phyloP scores from a whole-genome alignment of 2,797 vertebrate species.

The Prunella strophiata region DNA sequence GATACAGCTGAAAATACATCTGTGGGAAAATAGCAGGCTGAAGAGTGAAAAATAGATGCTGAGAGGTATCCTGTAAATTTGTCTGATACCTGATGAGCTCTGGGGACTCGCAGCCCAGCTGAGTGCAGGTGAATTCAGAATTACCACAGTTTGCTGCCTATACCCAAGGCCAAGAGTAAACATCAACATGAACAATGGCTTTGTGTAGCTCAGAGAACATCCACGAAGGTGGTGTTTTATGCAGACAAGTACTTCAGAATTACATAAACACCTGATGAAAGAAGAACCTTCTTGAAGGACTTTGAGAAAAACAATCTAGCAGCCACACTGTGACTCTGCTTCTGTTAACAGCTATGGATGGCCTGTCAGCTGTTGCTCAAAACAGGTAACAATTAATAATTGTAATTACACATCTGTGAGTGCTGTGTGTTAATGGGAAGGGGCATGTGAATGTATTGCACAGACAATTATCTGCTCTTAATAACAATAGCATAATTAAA shows the following conservation, averaged over 20 bases:
- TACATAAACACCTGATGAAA: not conserved
- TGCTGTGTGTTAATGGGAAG: not conserved
- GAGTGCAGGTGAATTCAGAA: not conserved
- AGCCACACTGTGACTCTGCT: not conserved
- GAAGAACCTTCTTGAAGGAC: not conserved
- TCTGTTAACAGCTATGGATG: not conserved
- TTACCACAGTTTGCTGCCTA: rapidly evolving
- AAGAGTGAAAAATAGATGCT: not conserved
- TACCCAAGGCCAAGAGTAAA: not conserved
- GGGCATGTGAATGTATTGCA: not conserved
- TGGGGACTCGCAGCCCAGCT: not conserved
- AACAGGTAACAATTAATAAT: not conserved
- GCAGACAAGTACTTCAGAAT: not conserved
- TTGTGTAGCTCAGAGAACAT: not conserved
- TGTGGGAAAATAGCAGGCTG: not conserved
- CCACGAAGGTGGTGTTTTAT: not conserved
- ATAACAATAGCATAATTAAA: not conserved
- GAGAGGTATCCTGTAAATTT: not conserved
- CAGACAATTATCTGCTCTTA: not conserved
- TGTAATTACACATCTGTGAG: not conserved
- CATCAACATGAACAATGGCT: not conserved
- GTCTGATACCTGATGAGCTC: not conserved
- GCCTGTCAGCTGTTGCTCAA: not conserved
- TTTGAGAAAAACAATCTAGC: not conserved
- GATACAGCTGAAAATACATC: not conserved